Evolutionary conservation across 2,797 vertebrate species (phyloP), one percentile per base, ranked within the genome.

Genomic region (Thalassophryne amazonica): DNA sequence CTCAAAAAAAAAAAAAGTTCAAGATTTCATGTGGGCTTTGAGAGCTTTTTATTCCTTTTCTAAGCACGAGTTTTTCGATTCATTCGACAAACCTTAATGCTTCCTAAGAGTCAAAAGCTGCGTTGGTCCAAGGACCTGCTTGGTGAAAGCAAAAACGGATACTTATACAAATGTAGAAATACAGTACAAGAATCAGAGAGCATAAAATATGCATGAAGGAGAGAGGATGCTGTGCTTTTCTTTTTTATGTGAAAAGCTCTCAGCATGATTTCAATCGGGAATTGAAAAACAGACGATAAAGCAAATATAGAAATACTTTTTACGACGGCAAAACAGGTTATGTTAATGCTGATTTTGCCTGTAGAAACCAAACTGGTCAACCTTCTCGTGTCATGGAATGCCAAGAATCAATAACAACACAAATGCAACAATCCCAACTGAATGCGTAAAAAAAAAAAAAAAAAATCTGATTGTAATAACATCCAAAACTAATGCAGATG

Each of bases 1-100:
- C n/a, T n/a, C n/a, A n/a, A 42, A 60, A 42, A 43, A 27, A 57
- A 39, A 42, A 60, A 42, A 72, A 81, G 57, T 87, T 88, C 86
- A 88, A 88, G 80, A 86, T 88, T 88, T 86, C 51, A 89, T 86
- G 80, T 24, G 54, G 73, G 32, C 61, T 64, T 59, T 79, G 65
- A 88, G 78, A 86, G 81, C 76, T 69, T 76, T 81, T 73, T 50
- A 52, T 50, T 67, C 53, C 68, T 38, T 59, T 48, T 65, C 43
- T 5, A 65, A 62, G 51, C 30, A 46, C 49, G 64, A 76, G 60
- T 72, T 74, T 78, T 79, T 68, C 36, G 31, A 77, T 75, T 81
- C 81, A 36, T 78, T 60, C 51, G 53, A 68, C 64, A 55, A 46
- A 48, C 56, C 60, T 48, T 83, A 87, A 88, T 86, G 80, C 73